Base-by-base conservation (phyloP, 2,888 invertebrate species). In the Trachelus stipa region DNA sequence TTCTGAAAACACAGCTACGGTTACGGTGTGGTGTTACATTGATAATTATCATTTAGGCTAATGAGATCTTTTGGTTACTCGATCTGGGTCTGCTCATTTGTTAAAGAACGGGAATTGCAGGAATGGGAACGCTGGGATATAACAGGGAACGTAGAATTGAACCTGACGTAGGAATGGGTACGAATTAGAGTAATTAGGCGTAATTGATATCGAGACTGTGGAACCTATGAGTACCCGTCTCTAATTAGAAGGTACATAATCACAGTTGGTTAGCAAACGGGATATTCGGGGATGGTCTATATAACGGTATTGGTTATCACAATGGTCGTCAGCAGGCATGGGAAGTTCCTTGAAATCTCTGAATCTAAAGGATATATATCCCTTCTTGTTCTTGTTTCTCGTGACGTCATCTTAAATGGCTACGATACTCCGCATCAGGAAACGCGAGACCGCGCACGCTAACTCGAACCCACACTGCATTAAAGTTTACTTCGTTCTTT, bases 401-500 rank as follows among this genome's bases (percentile, higher is more conserved):
- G 71, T 71, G 33, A 71, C 31, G 33, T 71, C 71, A 71, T 31
- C 71, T 34, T 34, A 34, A 71, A 31, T 12, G 31, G 71, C 31
- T 71, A 71, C 71, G 33, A 71, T 31, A 71, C 31, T 71, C 71
- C 31, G 71, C 31, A 34, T 33, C 71, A 71, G 12, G 71, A 71
- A 71, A 34, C 31, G 71, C 71, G 71, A 30, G 35, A 31, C 31
- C 33, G 12, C 68, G 37, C 40, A 23, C 75, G 75, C 73, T 69
- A 84, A 83, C 83, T 82, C 79, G 83, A 82, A 82, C 83, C 80
- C 79, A 83, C 79, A 83, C 86, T 87, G 87, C 88, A 88, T 88
- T 88, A 87, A 88, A 88, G 87, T 88, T 88, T 86, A 88, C 83
- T 85, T 83, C 85, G 87, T 90, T 90, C 89, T 89, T 90, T 90